Base-by-base conservation (phyloP, 2,113 vertebrate species). In the Poecile atricapillus region DNA sequence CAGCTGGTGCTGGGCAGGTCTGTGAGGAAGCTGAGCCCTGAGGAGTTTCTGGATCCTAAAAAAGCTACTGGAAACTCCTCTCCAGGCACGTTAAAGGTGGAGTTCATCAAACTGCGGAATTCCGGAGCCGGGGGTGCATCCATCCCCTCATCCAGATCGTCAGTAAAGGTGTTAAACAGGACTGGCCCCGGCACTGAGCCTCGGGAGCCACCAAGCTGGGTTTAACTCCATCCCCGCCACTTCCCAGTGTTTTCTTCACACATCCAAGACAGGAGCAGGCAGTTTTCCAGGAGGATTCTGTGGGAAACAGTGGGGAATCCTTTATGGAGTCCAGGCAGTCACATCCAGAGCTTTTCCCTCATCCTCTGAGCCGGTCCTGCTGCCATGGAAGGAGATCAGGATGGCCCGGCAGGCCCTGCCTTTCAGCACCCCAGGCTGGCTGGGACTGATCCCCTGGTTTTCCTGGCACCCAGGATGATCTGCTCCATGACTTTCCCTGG, bases 301-400 rank as follows among this genome's bases (percentile, higher is more conserved):
- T 28, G 21, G 52, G 39, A 53, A 65, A 9, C 4, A 11, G 13
- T 13, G 2, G 43, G 25, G 35, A 64, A 53, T 37, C 2, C 59
- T 31, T 71, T 15, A 21, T 12, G 4, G 10, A 30, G 2, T 5
- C 44, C 28, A 14, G 16, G 25, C 0, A 1, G 15, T 23, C 30
- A 7, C n/a, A 56, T 1, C 1, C 49, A 58, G 31, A 64, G 39
- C 39, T 35, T 56, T 67, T 58, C 23, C 53, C 31, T 53, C 39
- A 10, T 3, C 7, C 37, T 15, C 35, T 0, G 2, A 21, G 47
- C 3, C 1, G 19, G 9, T 44, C 21, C 7, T 23, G 18, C 70
- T 33, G 67, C 50, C 31, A 0, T 1, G 65, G 44, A 4, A 27
- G 39, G 30, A 67, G 43, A 17, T 33, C 23, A 62, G 47, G 59